A percentile compares a stretch with the other conserved stretches of the same genome.
These are phyloP conservation scores for Propithecus perrieri DNA, from an alignment of 2,797 vertebrate genomes.

Conservation along the genomic window DNA sequence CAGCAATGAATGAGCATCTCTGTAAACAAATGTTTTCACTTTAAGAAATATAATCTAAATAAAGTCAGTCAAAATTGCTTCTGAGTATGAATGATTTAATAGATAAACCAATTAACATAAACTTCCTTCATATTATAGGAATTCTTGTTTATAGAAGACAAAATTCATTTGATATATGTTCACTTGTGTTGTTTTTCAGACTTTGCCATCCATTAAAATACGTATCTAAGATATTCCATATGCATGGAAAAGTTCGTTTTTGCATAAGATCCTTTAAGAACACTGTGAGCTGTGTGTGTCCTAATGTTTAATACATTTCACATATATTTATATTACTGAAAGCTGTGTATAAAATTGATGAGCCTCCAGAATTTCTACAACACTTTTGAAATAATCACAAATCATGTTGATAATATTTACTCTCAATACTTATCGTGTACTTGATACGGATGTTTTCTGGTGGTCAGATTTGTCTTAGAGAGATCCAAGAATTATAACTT, in stretches of 20 bases:
- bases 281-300: not conserved
- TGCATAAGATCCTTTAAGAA: not conserved
- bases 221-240: not conserved
- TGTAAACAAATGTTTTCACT: not conserved
- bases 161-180: not conserved
- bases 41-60: constrained; percentile 9
- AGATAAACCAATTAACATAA: not conserved
- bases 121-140: not conserved
- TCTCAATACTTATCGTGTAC: not conserved
- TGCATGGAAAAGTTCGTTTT: not conserved
- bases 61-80: not conserved
- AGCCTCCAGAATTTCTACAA: not conserved
- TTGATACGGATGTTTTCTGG: not conserved
- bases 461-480: not conserved
- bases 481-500: not conserved
- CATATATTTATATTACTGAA: not conserved
- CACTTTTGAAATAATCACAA: not conserved
- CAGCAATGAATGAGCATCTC: not conserved
- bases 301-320: not conserved
- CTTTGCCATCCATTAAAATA: not conserved
- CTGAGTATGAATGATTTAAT: not conserved
- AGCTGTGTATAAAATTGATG: not conserved
- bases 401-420: not conserved
- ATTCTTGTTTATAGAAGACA: not conserved
- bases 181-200: not conserved